Conservation (phyloP, 2,113 vertebrate genomes). For the Prionailurus bengalensis region DNA sequence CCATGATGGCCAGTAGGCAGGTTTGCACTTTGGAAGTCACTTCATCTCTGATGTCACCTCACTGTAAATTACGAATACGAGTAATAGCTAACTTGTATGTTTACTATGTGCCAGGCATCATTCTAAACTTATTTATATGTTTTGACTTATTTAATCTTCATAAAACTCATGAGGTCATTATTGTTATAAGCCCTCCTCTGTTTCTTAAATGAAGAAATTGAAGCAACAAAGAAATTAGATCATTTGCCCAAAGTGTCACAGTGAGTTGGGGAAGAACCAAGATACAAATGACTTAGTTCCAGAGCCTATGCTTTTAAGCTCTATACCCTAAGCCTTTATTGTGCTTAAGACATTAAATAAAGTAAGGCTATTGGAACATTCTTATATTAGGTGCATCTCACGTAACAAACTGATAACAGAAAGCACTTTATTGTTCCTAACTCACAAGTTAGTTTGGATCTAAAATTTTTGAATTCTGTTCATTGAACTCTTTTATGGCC, state of each 20-base stretch:
- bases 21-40: not conserved
- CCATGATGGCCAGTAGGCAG: not conserved
- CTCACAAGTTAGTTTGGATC: not conserved
- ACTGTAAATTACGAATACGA: not conserved
- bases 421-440: not conserved
- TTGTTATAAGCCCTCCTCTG: not conserved
- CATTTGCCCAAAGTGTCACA: not conserved
- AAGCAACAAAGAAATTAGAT: not conserved
- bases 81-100: not conserved
- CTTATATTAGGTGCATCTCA: not conserved
- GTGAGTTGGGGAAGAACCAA: not conserved
- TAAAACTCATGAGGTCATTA: not conserved
- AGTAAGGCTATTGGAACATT: not conserved
- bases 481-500: not conserved
- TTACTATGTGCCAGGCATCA: not conserved
- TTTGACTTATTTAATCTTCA: slow-evolving; percentile 5
- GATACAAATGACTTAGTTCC: too few relatives aligned
- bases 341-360: not conserved
- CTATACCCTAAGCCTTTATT: accelerated
- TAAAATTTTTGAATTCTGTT: slow-evolving; percentile 3
- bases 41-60: not conserved
- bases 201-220: not conserved
- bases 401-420: not conserved
- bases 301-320: not conserved
- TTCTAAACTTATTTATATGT: not conserved